phyloP scores from a whole-genome alignment of 2,797 vertebrate genomes.

The Lagodon rhomboides region DNA sequence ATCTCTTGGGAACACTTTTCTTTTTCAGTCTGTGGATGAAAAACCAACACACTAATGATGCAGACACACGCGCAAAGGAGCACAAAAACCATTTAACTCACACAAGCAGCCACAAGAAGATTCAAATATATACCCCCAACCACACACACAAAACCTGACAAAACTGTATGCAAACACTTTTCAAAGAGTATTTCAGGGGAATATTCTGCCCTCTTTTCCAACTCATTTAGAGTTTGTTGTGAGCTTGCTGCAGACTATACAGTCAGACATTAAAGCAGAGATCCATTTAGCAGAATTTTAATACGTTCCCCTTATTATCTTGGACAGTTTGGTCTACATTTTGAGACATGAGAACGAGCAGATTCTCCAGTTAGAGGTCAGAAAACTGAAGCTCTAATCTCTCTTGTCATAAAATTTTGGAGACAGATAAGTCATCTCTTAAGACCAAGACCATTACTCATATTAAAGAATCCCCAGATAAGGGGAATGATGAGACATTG shows the following conservation, averaged over 20 bases:
- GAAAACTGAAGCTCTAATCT: constrained; percentile 26
- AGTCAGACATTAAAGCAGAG: constrained; percentile 16
- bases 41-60: constrained; percentile 87
- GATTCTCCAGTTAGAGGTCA: constrained; percentile 27
- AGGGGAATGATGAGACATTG: constrained; percentile 23
- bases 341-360: constrained; percentile 24
- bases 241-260: constrained; percentile 7
- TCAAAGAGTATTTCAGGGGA: constrained; percentile 51
- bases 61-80: constrained; percentile 63
- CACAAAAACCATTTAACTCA: constrained; percentile 45
- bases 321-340: constrained; percentile 22
- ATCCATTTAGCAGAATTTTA: constrained; percentile 16
- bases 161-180: constrained; percentile 51
- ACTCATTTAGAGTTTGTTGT: constrained; percentile 55
- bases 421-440: constrained; percentile 3
- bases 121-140: constrained; percentile 40
- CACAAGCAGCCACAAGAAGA: constrained; percentile 45
- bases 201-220: constrained; percentile 47
- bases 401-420: constrained; percentile 1
- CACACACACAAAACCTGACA: constrained; percentile 10
- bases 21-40: constrained; percentile 77
- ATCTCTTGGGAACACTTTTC: constrained; percentile 78
- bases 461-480: constrained; percentile 17
- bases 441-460: not conserved
- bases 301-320: constrained; percentile 12